Percentiles rank a stretch among this genome's conserved stretches.
Conservation (phyloP, 2,888 invertebrate species). For the Cataglyphis albicans region DNA sequence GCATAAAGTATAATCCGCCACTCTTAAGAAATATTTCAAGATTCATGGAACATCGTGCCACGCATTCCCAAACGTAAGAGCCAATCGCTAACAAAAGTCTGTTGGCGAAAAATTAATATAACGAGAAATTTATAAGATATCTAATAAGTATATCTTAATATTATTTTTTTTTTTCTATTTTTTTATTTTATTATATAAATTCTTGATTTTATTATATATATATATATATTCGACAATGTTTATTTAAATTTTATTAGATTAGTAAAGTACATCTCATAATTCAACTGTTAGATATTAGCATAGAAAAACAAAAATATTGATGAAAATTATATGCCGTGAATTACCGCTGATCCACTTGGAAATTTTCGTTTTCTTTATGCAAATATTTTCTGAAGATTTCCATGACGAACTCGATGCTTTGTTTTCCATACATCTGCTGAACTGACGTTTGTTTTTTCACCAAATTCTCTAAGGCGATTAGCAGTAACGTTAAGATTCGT, state of each 20-base stretch:
- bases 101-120: neutral
- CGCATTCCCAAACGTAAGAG: slow-evolving; percentile 85
- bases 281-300: neutral
- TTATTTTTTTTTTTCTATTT: neutral
- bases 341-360: slow-evolving; percentile 81
- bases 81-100: slow-evolving; percentile 84
- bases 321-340: neutral
- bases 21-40: slow-evolving; percentile 81
- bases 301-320: neutral
- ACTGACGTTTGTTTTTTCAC: slow-evolving; percentile 56
- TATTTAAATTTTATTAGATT: neutral
- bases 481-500: slow-evolving; percentile 75
- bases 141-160: too few relatives aligned
- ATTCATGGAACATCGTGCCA: slow-evolving; percentile 76
- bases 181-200: neutral
- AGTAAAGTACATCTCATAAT: neutral
- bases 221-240: neutral
- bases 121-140: neutral
- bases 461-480: slow-evolving; percentile 76
- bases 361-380: slow-evolving; percentile 76
- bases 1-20: slow-evolving; percentile 83
- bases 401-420: slow-evolving; percentile 67
- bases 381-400: slow-evolving; percentile 74
- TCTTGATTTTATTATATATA: neutral
- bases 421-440: slow-evolving; percentile 64